Conservation (phyloP, 2,113 vertebrate genomes). For the Phyllostomus hastatus region DNA sequence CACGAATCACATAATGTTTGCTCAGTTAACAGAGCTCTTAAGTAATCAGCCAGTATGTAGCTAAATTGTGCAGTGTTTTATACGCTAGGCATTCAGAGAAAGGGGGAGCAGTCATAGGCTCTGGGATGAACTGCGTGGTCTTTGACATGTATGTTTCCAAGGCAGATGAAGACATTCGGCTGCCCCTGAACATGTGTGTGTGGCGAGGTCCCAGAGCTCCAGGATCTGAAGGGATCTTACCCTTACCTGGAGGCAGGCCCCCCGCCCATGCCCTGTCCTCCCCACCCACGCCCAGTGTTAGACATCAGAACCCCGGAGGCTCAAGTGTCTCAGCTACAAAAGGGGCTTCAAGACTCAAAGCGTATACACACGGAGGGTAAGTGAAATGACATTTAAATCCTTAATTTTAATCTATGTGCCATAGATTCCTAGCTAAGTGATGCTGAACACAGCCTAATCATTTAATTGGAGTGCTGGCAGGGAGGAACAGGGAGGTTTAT, state of each 20-base stretch:
- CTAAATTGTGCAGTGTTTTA: neutral
- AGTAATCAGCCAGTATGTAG: neutral
- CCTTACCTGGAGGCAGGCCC: neutral
- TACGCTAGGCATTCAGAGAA: neutral
- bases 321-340: neutral
- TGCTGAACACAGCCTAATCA: neutral
- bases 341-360: neutral
- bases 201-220: neutral
- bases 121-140: neutral
- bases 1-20: neutral
- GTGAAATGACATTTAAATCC: neutral
- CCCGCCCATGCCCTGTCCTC: rapidly evolving
- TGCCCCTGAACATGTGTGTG: neutral
- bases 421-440: neutral
- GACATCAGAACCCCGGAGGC: neutral
- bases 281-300: neutral
- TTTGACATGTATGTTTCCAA: neutral
- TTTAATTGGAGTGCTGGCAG: neutral
- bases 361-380: neutral
- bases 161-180: neutral
- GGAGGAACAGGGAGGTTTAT: constrained; percentile 38
- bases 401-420: neutral
- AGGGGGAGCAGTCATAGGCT: neutral
- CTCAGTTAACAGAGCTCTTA: neutral
- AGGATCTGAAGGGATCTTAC: neutral